Base-by-base conservation (phyloP, 1,140 invertebrate genomes). In the Nephila pilipes region DNA sequence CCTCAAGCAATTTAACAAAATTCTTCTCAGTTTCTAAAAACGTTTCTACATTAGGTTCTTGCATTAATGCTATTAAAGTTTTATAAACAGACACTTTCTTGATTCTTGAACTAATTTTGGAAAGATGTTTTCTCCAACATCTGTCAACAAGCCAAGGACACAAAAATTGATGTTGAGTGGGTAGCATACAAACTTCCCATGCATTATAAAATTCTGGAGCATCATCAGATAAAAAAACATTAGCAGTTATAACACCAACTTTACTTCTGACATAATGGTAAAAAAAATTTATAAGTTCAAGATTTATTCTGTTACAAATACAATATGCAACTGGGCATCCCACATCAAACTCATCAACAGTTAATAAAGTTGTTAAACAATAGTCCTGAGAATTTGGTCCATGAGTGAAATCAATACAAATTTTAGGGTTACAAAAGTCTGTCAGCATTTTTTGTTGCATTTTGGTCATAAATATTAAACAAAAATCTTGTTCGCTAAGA, bases 341-440 rank as follows among this genome's bases (percentile, higher is more conserved):
- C 3, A 46, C 5, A 58, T 54, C 79, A 90, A 83, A 93, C 22
- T 93, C 79, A 75, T 93, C 93, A 36, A 93, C 22, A 55, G 93
- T 85, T 38, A 94, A 32, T 2, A 94, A 18, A n/a, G 93, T 89
- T 14, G 81, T 94, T 25, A 94, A 60, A 0, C 79, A 55, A 75
- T 93, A 94, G 14, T 93, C 65, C 57, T 90, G 88, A 14, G 25
- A 20, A 32, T 94, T 94, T 25, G 87, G 85, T 2, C 90, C 93
- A 94, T 93, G 93, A 6, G 87, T 89, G 16, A 81, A 57, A 32
- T 94, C 90, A 18, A 94, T 90, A 32, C 90, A 92, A 18, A 94
- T 94, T 60, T 81, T 89, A 54, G 87, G 57, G 32, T 57, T 60
- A 29, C 93, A 91, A 58, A 92, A 89, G 54, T 92, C 91, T 55